A percentile compares a stretch with the other conserved stretches of the same genome.
These are phyloP conservation scores for Ctenochaetus hawaiiensis DNA, from an alignment of 2,797 vertebrate genomes.

Conservation along the genomic window DNA sequence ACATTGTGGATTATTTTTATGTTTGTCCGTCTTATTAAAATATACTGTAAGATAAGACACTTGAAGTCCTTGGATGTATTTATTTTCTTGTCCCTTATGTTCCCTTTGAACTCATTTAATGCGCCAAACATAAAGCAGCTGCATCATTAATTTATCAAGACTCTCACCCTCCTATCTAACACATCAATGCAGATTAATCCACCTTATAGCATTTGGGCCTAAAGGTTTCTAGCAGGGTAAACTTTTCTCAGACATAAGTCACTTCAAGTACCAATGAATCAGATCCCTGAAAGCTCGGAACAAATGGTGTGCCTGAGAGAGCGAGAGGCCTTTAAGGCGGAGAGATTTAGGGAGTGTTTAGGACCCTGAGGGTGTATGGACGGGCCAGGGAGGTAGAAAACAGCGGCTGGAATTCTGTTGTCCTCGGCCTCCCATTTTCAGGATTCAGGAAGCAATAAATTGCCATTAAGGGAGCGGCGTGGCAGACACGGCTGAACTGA, in stretches of 20 bases:
- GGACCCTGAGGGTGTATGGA: conserved; percentile 51
- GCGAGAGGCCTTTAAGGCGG: conserved; percentile 46
- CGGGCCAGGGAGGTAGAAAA: conserved; percentile 58
- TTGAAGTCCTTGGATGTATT: conserved; percentile 6
- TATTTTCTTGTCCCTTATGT: conserved; percentile 4
- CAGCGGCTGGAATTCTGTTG: conserved; percentile 79
- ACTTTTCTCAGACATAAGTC: conserved; percentile 73
- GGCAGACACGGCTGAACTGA: conserved; percentile 61
- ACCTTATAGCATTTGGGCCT: conserved; percentile 17
- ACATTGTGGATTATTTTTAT: conserved; percentile 80
- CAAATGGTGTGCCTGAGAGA: conserved; percentile 57
- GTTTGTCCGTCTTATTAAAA: conserved; percentile 79
- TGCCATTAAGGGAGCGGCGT: conserved; percentile 73
- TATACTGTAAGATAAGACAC: conserved; percentile 55
- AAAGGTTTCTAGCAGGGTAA: conserved; percentile 44
- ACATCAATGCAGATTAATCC: conserved; percentile 28
- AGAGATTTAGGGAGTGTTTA: conserved; percentile 74
- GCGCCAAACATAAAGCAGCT: conserved; percentile 22
- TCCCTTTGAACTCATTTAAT: conserved; percentile 20
- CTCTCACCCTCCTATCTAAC: conserved; percentile 7
- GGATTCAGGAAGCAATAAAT: conserved; percentile 87
- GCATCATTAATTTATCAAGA: conserved; percentile 7
- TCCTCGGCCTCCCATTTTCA: conserved; percentile 70
- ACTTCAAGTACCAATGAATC: conserved; percentile 70
- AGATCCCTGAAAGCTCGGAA: conserved; percentile 57